Evolutionary conservation across 2,113 vertebrate species (phyloP), one percentile per base, ranked within the genome.

Genomic region (Dasyprocta punctata): DNA sequence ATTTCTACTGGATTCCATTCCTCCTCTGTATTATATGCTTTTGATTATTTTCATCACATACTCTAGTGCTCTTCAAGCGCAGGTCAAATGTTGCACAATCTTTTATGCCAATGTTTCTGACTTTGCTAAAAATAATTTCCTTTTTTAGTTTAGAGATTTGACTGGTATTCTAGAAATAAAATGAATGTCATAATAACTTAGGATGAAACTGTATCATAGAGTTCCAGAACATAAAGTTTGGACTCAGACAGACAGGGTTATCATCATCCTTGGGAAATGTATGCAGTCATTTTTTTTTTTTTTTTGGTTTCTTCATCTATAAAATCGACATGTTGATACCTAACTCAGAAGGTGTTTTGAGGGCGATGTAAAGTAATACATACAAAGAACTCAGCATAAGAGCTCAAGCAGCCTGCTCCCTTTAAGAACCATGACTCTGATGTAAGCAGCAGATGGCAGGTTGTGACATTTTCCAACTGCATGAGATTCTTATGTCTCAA

Each of bases 91-190:
- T 63, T 90, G 22, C 20, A 22, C 26, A 84, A 94, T 94, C 83
- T 96, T 96, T 97, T 81, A 93, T 95, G 94, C 47, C 49, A 84
- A 60, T 77, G 33, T 85, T 96, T 96, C 86, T 90, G 67, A 96
- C 86, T 90, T 96, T 61, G 69, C 89, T 92, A 96, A 89, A 96
- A 96, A 95, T 83, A 54, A 56, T 92, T 92, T 22, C 28, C 26
- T 94, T 90, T 78, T 95, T 69, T 84, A 95, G 84, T 95, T 41
- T 58, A 84, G 86, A 94, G 49, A 88, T 84, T 94, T 78, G 80
- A 95, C 49, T 84, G 54, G 84, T 30, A 94, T 96, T 94, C 63
- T 81, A 60, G 44, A 92, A 82, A 69, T 87, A 75, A 95, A 95
- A 91, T 56, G 19, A 83, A 93, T 77, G n/a, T 60, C 44, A 77